These are phyloP conservation scores for Allacma fusca DNA, from an alignment of 2,888 invertebrate species.

Conservation along the genomic window DNA sequence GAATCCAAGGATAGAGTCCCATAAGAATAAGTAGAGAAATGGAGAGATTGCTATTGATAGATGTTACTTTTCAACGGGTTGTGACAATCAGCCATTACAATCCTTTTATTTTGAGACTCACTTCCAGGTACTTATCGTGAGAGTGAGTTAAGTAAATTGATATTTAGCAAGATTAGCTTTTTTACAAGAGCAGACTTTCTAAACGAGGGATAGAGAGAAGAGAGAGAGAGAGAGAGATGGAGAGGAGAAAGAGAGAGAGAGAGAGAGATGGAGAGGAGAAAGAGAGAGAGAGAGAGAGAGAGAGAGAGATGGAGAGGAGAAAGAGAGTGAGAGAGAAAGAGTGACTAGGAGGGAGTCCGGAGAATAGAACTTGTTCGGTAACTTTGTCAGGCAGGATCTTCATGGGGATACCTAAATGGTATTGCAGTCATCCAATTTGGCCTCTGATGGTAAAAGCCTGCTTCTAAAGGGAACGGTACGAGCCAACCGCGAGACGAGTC, in stretches of 20 bases:
- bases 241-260: too few relatives aligned
- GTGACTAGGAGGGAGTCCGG: not conserved
- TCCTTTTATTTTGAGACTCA: slow-evolving; percentile 10
- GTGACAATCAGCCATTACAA: slow-evolving; percentile 11
- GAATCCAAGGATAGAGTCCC: not conserved
- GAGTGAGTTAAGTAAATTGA: slow-evolving; percentile 36
- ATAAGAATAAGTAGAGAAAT: slow-evolving; percentile 6
- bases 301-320: too few relatives aligned
- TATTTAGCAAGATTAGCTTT: slow-evolving; percentile 40
- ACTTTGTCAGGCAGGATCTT: slow-evolving; percentile 17
- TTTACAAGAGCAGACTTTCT: not conserved
- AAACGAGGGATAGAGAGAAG: too few relatives aligned
- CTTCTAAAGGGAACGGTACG: not conserved
- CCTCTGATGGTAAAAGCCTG: not conserved
- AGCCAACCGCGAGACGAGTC: too few relatives aligned
- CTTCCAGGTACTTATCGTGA: not conserved
- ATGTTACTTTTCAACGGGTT: slow-evolving; percentile 9
- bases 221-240: too few relatives aligned
- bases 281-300: too few relatives aligned
- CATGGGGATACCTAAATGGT: slow-evolving; percentile 22
- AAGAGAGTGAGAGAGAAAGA: not conserved
- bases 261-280: not conserved
- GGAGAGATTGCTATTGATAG: slow-evolving; percentile 16
- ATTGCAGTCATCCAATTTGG: slow-evolving; percentile 18
- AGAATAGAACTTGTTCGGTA: slow-evolving; percentile 8